Percentiles rank a stretch among this genome's conserved stretches.
phyloP scores from a whole-genome alignment of 2,888 invertebrate genomes.

The Athetis lepigone region DNA sequence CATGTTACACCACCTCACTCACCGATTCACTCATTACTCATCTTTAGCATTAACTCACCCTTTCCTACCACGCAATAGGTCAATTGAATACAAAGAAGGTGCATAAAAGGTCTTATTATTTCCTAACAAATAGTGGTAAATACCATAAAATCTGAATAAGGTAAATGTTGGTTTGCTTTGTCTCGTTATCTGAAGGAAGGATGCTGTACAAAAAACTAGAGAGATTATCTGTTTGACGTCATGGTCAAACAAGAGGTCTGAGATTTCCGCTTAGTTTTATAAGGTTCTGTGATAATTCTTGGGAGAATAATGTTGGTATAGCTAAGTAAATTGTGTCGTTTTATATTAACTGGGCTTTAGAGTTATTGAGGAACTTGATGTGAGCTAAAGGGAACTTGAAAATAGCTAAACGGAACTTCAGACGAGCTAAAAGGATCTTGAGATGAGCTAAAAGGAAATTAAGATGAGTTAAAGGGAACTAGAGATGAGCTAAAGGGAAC shows the following conservation, averaged over 20 bases:
- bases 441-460: too few relatives aligned
- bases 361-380: too few relatives aligned
- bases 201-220: slow-evolving; percentile 22
- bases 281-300: neutral
- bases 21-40: slow-evolving; percentile 8
- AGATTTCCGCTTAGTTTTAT: slow-evolving; percentile 4
- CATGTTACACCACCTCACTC: neutral
- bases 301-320: neutral
- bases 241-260: neutral
- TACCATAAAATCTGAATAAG: slow-evolving; percentile 27
- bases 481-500: too few relatives aligned
- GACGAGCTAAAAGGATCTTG: too few relatives aligned
- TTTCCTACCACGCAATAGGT: slow-evolving; percentile 47
- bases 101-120: slow-evolving; percentile 44
- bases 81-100: slow-evolving; percentile 34
- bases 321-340: too few relatives aligned
- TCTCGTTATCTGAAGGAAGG: slow-evolving; percentile 41
- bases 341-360: neutral
- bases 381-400: too few relatives aligned
- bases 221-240: slow-evolving; percentile 6
- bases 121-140: slow-evolving; percentile 42
- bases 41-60: slow-evolving; percentile 28
- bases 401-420: too few relatives aligned
- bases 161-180: slow-evolving; percentile 26
- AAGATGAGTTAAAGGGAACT: too few relatives aligned